Conservation (phyloP, 2,113 vertebrate species). For the Pogona vitticeps region DNA sequence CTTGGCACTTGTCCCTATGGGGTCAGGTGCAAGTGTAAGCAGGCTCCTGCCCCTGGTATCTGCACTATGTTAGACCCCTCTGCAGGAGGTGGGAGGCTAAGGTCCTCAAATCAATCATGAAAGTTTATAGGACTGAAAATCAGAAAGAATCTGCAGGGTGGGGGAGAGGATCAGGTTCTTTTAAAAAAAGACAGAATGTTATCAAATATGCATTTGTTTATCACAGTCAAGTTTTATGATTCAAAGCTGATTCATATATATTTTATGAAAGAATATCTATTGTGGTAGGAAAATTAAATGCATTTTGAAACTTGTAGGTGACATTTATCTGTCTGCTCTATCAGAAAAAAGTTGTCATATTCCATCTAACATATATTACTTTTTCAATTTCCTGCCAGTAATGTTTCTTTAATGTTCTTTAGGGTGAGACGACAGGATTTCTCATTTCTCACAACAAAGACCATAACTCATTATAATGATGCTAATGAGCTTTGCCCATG, state of each 20-base stretch:
- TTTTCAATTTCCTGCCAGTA: slow-evolving; percentile 82
- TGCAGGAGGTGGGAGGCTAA: background rate
- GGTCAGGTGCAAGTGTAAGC: too few relatives aligned
- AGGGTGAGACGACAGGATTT: slow-evolving; percentile 66
- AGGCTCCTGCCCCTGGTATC: too few relatives aligned
- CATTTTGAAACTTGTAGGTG: slow-evolving; percentile 74
- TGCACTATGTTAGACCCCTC: too few relatives aligned
- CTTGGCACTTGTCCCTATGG: too few relatives aligned
- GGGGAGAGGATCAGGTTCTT: background rate
- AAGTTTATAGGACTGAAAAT: slow-evolving; percentile 65
- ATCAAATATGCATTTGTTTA: slow-evolving; percentile 74
- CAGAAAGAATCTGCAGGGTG: slow-evolving; percentile 59
- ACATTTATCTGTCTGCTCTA: slow-evolving; percentile 79
- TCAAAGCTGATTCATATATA: slow-evolving; percentile 68
- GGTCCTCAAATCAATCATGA: slow-evolving; percentile 49
- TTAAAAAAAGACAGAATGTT: slow-evolving; percentile 20
- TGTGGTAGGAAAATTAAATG: slow-evolving; percentile 79
- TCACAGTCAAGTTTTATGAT: slow-evolving; percentile 59
- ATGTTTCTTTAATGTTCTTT: slow-evolving; percentile 78
- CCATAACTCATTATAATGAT: slow-evolving; percentile 86
- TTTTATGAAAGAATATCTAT: slow-evolving; percentile 75
- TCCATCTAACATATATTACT: slow-evolving; percentile 78
- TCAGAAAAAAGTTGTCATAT: slow-evolving; percentile 77
- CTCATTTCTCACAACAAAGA: slow-evolving; percentile 77
- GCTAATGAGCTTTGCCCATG: slow-evolving; percentile 80